Conservation (phyloP, 1,140 invertebrate species). For the Polypedilum pembai region DNA sequence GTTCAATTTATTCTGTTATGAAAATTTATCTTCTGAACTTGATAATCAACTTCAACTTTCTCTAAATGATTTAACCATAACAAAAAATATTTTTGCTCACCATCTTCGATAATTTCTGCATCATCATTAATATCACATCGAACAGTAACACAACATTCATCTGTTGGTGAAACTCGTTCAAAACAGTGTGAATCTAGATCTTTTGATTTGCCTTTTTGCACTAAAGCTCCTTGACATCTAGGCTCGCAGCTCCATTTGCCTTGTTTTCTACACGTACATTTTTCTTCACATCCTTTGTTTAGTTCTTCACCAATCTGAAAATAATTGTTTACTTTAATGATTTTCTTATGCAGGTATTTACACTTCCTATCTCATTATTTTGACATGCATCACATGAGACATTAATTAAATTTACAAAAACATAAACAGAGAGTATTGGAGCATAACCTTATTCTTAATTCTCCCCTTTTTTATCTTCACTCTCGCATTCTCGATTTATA, state of each 20-base stretch:
- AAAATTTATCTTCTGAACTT: no score
- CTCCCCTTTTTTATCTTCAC: no score
- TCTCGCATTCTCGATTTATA: background rate
- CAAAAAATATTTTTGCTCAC: background rate
- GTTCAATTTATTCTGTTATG: no score
- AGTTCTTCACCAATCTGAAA: constrained; percentile 55
- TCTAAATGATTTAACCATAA: background rate
- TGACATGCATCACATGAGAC: no score
- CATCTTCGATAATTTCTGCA: constrained; percentile 45
- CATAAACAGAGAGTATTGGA: no score
- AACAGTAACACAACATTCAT: constrained; percentile 69
- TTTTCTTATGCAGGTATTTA: no score
- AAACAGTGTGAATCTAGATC: constrained; percentile 61
- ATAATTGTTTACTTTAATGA: no score
- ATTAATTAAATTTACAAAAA: no score
- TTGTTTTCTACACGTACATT: constrained; percentile 54
- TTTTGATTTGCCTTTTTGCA: constrained; percentile 52
- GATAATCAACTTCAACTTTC: background rate
- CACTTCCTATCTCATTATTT: no score
- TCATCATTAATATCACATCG: constrained; percentile 47
- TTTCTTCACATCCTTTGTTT: constrained; percentile 60
- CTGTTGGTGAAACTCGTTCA: constrained; percentile 53
- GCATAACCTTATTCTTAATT: no score
- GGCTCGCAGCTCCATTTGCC: constrained; percentile 60
- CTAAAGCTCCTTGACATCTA: constrained; percentile 54